These are phyloP conservation scores for Microdon myrmicae DNA, from an alignment of 2,888 invertebrate species.

Conservation along the genomic window DNA sequence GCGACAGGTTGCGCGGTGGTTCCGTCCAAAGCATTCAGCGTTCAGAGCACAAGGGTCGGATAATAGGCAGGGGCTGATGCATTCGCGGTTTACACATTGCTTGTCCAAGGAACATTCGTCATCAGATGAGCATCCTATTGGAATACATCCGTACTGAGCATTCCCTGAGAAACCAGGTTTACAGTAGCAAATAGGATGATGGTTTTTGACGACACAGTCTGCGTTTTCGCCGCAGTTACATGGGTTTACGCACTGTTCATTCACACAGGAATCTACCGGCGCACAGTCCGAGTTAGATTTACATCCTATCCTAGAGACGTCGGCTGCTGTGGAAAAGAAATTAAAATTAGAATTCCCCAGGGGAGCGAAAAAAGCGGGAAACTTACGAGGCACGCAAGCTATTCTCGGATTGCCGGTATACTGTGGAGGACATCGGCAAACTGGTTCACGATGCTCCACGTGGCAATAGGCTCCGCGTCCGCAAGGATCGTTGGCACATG, in stretches of 20 bases:
- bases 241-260: conserved; percentile 81
- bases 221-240: conserved; percentile 87
- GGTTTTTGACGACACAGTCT: conserved; percentile 82
- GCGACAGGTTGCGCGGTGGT: conserved; percentile 82
- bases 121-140: conserved; percentile 85
- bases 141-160: conserved; percentile 82
- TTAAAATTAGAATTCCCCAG: no score
- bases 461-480: conserved; percentile 85
- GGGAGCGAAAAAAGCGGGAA: conserved; percentile 44
- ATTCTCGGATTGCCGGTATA: conserved; percentile 78
- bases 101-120: conserved; percentile 82
- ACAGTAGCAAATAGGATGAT: conserved; percentile 88
- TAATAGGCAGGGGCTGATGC: conserved; percentile 82
- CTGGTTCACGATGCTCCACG: conserved; percentile 77
- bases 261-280: conserved; percentile 84
- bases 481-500: conserved; percentile 79
- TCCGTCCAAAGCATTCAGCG: conserved; percentile 84
- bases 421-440: conserved; percentile 83
- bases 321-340: conserved; percentile 70
- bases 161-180: conserved; percentile 85
- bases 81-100: conserved; percentile 84
- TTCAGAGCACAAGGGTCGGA: conserved; percentile 85
- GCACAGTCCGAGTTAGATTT: conserved; percentile 84
- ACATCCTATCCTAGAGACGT: conserved; percentile 75
- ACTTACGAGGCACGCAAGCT: conserved; percentile 84